These are phyloP conservation scores for Centruroides sculpturatus DNA, from an alignment of 1,140 invertebrate genomes.

Conservation along the genomic window DNA sequence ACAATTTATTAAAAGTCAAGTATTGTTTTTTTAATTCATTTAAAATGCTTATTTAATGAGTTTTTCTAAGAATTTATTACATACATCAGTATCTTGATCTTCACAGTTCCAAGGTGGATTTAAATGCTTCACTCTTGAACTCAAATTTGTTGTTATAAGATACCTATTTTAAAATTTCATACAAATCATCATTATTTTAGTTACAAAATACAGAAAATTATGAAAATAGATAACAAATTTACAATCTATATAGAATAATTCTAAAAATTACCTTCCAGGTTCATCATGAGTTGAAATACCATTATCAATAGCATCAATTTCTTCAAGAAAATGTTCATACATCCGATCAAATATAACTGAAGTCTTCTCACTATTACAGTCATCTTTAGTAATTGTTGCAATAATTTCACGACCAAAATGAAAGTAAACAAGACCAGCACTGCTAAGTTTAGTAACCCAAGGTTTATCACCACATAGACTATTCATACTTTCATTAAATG, in stretches of 20 bases:
- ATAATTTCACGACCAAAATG: conserved; percentile 79
- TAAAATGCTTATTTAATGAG: too few species aligned
- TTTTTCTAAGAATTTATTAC: too few species aligned
- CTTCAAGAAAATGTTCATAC: conserved; percentile 80
- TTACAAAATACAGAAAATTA: background rate
- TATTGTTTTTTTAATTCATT: too few species aligned
- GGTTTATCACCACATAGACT: conserved; percentile 38
- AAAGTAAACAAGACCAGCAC: conserved; percentile 84
- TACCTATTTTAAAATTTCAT: conserved; percentile 38
- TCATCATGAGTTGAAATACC: conserved; percentile 63
- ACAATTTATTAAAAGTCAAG: too few species aligned
- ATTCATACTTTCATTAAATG: conserved; percentile 45
- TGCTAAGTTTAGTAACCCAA: conserved; percentile 64
- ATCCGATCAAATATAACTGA: conserved; percentile 60
- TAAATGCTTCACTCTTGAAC: conserved; percentile 52
- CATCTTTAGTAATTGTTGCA: conserved; percentile 26
- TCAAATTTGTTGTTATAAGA: conserved; percentile 59
- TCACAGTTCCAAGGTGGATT: conserved; percentile 76
- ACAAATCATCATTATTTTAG: background rate
- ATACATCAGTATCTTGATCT: conserved; percentile 34
- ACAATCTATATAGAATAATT: too few species aligned
- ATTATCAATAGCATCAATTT: conserved; percentile 95
- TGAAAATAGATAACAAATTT: too few species aligned
- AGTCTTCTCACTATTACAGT: conserved; percentile 22
- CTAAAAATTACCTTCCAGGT: conserved; percentile 32